Base-by-base conservation (phyloP, 2,888 invertebrate species). In the Euplagia quadripunctaria region DNA sequence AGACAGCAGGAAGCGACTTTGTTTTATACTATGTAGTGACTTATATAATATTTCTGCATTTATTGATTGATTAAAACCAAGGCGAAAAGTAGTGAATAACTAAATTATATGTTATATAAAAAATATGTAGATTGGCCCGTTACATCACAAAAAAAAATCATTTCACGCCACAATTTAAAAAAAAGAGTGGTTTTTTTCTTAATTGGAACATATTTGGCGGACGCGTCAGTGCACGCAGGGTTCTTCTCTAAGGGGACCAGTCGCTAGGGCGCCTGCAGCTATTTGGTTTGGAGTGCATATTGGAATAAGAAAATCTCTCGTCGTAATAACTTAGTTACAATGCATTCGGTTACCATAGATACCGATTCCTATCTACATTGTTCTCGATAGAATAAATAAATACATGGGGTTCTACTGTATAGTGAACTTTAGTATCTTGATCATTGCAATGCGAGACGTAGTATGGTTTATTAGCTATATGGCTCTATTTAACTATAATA, bases 151-250 rank as follows among this genome's bases (percentile, higher is more conserved):
- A 31, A 31, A 31, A 31, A 31, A 31, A 31, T 82, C 85, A 87
- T 88, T 91, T 89, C 88, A 85, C 86, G 83, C 81, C 80, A 85
- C 84, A 80, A 76, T 84, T 88, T 89, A 77, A 66, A 89, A 91
- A 87, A 87, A 81, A 81, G 85, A 90, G 88, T 83, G 80, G 66
- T 86, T 88, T 85, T 85, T 84, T 89, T 93, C 93, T 93, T 94
- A 95, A 94, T 95, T 95, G 94, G 94, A 94, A 93, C 94, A 95
- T 94, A 94, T 95, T 95, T 93, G 89, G 66, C 75, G 72, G 89
- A 92, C 91, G 90, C 87, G 85, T 82, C 79, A 87, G 86, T 85
- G 86, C 61, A 61, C 61, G 61, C 85, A 85, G 82, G 83, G 86
- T 82, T 86, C 89, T 91, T 90, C 90, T 90, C 81, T 87, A 85